phyloP scores from a whole-genome alignment of 1,140 invertebrate species.

The Gonioctena quinquepunctata region DNA sequence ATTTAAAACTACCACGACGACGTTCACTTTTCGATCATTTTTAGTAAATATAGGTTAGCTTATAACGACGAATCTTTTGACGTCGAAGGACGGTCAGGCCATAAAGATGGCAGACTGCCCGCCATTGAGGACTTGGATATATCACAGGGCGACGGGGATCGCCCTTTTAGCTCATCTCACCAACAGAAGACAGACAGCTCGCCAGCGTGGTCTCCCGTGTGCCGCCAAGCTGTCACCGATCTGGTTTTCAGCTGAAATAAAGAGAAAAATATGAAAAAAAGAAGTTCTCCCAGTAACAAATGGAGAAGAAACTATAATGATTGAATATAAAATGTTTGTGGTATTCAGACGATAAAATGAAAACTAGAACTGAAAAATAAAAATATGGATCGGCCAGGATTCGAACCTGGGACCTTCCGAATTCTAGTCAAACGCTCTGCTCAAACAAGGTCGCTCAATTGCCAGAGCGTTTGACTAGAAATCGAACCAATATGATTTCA shows the following conservation, averaged over 20 bases:
- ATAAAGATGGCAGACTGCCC: slow-evolving; percentile 40
- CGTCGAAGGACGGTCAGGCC: slow-evolving; percentile 24
- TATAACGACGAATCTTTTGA: neutral
- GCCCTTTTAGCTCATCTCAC: slow-evolving; percentile 60
- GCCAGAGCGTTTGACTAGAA: too few species aligned
- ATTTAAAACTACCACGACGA: slow-evolving; percentile 21
- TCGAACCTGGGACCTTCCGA: too few species aligned
- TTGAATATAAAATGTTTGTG: too few species aligned
- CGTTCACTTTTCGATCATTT: slow-evolving; percentile 4
- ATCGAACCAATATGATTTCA: too few species aligned
- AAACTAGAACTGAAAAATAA: too few species aligned
- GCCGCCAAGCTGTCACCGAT: slow-evolving; percentile 69
- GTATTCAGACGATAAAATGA: too few species aligned
- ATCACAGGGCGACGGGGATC: slow-evolving; percentile 42
- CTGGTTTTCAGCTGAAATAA: slow-evolving; percentile 67
- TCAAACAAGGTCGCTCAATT: too few species aligned
- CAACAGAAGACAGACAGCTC: slow-evolving; percentile 76
- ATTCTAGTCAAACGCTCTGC: too few species aligned
- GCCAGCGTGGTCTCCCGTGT: slow-evolving; percentile 68
- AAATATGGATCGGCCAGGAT: too few species aligned
- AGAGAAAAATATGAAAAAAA: too few species aligned
- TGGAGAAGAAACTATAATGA: too few species aligned
- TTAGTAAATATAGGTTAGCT: slow-evolving; percentile 19
- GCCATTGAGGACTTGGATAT: slow-evolving; percentile 22
- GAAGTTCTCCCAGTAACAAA: too few species aligned